These are phyloP conservation scores for Istiophorus platypterus DNA, from an alignment of 2,113 vertebrate species.

Conservation along the genomic window DNA sequence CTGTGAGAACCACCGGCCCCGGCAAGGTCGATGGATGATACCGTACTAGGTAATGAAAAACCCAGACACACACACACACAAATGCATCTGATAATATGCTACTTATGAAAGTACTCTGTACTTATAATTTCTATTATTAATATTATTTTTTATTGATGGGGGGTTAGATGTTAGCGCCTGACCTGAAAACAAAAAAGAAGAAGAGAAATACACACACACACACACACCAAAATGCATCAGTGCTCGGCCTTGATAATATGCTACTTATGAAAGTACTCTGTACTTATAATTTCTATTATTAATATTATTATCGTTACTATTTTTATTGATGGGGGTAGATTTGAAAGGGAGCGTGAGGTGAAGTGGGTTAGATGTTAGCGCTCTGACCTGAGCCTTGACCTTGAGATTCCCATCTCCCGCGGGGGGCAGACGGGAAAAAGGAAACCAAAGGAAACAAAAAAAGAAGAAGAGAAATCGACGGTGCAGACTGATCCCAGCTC, in stretches of 20 bases:
- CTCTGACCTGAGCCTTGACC: too few relatives aligned
- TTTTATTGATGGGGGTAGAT: constrained; percentile 15
- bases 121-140: constrained; percentile 10
- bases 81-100: constrained; percentile 39
- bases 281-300: constrained; percentile 3
- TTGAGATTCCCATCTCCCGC: too few relatives aligned
- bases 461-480: too few relatives aligned
- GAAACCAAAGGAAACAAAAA: too few relatives aligned
- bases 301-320: too few relatives aligned
- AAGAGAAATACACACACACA: too few relatives aligned
- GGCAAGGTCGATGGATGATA: too few relatives aligned
- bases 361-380: not conserved
- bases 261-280: constrained; percentile 38
- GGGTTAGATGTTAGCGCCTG: not conserved
- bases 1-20: too few relatives aligned
- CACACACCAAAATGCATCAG: constrained; percentile 19
- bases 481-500: not conserved
- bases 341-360: not conserved
- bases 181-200: too few relatives aligned
- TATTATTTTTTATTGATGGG: not conserved
- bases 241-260: constrained; percentile 36
- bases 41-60: too few relatives aligned
- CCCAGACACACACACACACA: not conserved
- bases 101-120: constrained; percentile 27
- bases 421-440: too few relatives aligned